Conservation (phyloP, 37 sponge, comb jelly and placozoan species). For the Petrosia ficiformis region DNA sequence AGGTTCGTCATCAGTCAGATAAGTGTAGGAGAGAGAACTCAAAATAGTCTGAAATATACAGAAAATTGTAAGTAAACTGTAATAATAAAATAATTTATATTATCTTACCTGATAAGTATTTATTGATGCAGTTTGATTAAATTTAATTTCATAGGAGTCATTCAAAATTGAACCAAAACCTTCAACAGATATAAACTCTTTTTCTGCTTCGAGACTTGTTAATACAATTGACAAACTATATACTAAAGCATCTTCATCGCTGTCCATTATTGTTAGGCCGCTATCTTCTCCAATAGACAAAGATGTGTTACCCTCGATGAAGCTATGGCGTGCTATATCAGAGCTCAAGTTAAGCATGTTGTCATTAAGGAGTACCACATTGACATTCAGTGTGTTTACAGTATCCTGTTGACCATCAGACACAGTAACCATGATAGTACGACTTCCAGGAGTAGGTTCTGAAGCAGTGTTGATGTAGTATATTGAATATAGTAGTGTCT, state of each 20-base stretch:
- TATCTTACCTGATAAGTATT: constrained; percentile 30
- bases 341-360: constrained; percentile 27
- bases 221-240: constrained; percentile 13
- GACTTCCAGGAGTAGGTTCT: constrained; percentile 46
- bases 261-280: constrained; percentile 15
- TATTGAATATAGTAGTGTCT: constrained; percentile 32
- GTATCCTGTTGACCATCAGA: constrained; percentile 51
- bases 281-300: constrained; percentile 13
- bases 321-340: neutral
- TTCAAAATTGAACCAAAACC: neutral
- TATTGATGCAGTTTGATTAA: constrained; percentile 6
- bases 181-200: constrained; percentile 7
- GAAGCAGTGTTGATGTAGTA: constrained; percentile 36
- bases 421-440: constrained; percentile 38
- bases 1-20: constrained; percentile 21
- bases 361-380: constrained; percentile 5
- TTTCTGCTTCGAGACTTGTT: neutral
- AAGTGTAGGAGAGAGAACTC: constrained; percentile 8
- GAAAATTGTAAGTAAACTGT: neutral
- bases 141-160: neutral
- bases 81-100: neutral
- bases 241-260: constrained; percentile 7
- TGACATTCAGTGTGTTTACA: neutral
- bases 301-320: constrained; percentile 28
- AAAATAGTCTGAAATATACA: constrained; percentile 17